These are phyloP conservation scores for Paracentrotus lividus DNA, from an alignment of 53 echinoderm and acorn worm genomes.

Conservation along the genomic window DNA sequence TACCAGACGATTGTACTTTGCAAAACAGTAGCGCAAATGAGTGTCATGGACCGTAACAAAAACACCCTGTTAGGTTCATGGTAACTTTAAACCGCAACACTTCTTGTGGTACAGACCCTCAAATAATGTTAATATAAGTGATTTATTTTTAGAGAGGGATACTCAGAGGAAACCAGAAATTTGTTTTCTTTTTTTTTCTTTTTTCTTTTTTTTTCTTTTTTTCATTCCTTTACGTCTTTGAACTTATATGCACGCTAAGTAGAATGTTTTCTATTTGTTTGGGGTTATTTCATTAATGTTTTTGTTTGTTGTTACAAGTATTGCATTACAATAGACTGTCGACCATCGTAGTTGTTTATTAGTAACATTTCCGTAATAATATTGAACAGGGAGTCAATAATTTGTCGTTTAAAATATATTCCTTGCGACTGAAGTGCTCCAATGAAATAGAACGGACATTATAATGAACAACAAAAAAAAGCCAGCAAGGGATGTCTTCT, in stretches of 20 bases:
- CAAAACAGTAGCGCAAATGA: not conserved
- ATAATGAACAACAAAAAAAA: no score
- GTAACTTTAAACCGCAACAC: no score
- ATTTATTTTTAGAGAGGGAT: not conserved
- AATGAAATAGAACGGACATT: no score
- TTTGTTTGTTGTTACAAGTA: no score
- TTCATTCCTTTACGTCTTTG: no score
- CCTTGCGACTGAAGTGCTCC: no score
- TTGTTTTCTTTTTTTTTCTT: no score
- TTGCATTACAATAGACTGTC: no score
- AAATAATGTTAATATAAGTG: not conserved
- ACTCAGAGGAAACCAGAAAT: not conserved
- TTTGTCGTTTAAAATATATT: not conserved
- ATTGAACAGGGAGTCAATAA: not conserved
- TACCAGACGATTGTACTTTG: not conserved
- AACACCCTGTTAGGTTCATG: no score
- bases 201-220: not conserved
- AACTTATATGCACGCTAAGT: not conserved
- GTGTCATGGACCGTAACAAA: no score
- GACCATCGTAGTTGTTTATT: not conserved
- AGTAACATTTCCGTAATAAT: constrained; percentile 1
- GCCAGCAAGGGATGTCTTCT: no score
- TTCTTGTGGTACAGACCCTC: no score
- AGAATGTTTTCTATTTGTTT: not conserved
- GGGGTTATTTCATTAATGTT: not conserved